Base-by-base conservation (phyloP, 2,113 vertebrate species). In the Tricholaema leucomelas region DNA sequence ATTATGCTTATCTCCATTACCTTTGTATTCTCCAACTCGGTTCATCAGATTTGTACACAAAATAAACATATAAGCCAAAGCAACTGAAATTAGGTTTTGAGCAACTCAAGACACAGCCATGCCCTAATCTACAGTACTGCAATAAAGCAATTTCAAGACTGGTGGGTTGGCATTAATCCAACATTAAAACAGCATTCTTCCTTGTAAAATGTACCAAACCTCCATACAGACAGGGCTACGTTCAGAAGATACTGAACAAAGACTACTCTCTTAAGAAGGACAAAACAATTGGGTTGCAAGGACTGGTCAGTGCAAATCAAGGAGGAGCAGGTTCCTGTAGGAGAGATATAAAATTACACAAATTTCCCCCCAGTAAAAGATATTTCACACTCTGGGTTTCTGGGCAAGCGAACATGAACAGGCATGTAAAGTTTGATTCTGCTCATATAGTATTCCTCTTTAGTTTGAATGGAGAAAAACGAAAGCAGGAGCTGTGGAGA, bases 401-500 rank as follows among this genome's bases (percentile, higher is more conserved):
- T 19, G 30, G 20, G 24, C 3, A 3, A 14, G 40, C 59, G 35
- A 79, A 59, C 28, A 61, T 1, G 3, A 90, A 60, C 24, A 69
- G 86, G 33, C 0, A 0, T 58, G 61, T 66, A 84, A 65, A 38
- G 38, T 77, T 40, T 81, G 33, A 81, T 76, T 75, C 46, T 61
- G 48, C 56, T 71, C 65, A 25, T 40, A 10, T 55, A 15, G 35
- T 35, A 40, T 96, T 42, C 23, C 44, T 15, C 65, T 75, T 71
- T 50, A 98, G 97, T 92, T 96, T 98, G 80, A 96, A 95, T 85
- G 95, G 90, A 91, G 78, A 81, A 30, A 30, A 54, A 54, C 8
- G 40, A 92, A 97, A 97, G 61, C 93, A 87, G 89, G 97, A 98
- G 73, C 91, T 97, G 61, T 35, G 50, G 31, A 96, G 92, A 81